These are phyloP conservation scores for Brachionus calyciflorus DNA, from an alignment of 1,140 invertebrate genomes.

Conservation along the genomic window DNA sequence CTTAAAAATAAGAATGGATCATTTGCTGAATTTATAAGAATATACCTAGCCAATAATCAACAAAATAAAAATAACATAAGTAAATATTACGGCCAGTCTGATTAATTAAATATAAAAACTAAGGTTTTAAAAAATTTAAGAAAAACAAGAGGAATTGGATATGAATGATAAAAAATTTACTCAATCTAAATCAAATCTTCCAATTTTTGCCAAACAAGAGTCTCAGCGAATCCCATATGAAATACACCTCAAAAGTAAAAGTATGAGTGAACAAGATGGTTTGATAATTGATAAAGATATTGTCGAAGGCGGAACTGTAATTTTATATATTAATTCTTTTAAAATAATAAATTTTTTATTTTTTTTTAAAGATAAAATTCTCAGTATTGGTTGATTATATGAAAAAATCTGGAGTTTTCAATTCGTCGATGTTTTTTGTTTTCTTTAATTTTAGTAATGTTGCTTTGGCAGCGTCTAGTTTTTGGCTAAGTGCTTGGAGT, in stretches of 20 bases:
- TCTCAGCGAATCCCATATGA: background rate
- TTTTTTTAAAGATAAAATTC: conserved; percentile 34
- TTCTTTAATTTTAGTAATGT: conserved; percentile 37
- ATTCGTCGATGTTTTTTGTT: conserved; percentile 37
- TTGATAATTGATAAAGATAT: conserved; percentile 25
- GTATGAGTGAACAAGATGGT: background rate
- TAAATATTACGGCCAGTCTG: background rate
- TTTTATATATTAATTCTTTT: too few relatives aligned
- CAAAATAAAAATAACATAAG: conserved; percentile 30
- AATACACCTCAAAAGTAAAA: background rate
- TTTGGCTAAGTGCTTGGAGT: conserved; percentile 40
- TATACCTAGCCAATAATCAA: conserved; percentile 33
- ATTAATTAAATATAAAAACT: background rate
- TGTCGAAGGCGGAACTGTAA: conserved; percentile 36
- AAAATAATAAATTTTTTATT: too few relatives aligned
- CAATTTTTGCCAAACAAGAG: background rate
- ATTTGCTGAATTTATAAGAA: conserved; percentile 31
- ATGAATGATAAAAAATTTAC: conserved; percentile 4
- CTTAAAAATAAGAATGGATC: background rate
- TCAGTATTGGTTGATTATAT: conserved; percentile 38
- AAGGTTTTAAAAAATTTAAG: background rate
- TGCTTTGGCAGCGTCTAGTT: conserved; percentile 25
- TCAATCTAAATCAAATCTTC: conserved; percentile 8
- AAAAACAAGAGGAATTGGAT: background rate
- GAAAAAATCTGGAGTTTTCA: conserved; percentile 24